A percentile compares a stretch with the other conserved stretches of the same genome.
Conservation (phyloP, 30 jellyfish, hydroid and myxozoan species). For the Hydractinia echinata region DNA sequence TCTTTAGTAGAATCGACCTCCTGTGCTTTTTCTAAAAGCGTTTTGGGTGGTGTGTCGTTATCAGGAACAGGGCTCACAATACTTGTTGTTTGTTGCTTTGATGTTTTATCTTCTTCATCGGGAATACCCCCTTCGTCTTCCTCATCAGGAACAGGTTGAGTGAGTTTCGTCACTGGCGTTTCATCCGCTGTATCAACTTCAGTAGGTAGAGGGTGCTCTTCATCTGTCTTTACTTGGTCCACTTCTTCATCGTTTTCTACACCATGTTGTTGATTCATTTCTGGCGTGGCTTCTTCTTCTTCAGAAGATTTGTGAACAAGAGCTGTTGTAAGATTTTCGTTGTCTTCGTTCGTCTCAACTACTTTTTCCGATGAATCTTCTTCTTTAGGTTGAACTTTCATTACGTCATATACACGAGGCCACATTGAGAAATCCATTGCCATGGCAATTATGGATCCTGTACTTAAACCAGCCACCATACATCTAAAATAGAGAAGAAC, state of each 20-base stretch:
- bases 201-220: not conserved
- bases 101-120: not conserved
- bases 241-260: not conserved
- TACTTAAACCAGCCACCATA: constrained; percentile 86
- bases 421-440: constrained; percentile 97
- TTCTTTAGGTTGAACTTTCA: too few species aligned
- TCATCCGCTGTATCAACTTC: not conserved
- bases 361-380: not conserved
- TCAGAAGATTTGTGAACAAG: not conserved
- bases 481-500: constrained; percentile 50
- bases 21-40: not conserved
- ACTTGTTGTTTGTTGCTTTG: not conserved
- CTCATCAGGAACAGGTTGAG: constrained; percentile 2
- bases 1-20: not conserved
- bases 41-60: constrained; percentile 6
- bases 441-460: constrained; percentile 92
- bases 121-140: not conserved
- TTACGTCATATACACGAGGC: constrained; percentile 48
- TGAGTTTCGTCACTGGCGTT: not conserved
- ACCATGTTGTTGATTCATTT: not conserved
- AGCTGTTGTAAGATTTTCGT: not conserved
- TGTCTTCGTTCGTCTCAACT: not conserved
- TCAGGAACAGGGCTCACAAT: constrained; percentile 6
- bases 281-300: not conserved
- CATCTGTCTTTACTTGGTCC: not conserved